Base-by-base conservation (phyloP, 2,113 vertebrate species). In the Coryphaenoides rupestris region DNA sequence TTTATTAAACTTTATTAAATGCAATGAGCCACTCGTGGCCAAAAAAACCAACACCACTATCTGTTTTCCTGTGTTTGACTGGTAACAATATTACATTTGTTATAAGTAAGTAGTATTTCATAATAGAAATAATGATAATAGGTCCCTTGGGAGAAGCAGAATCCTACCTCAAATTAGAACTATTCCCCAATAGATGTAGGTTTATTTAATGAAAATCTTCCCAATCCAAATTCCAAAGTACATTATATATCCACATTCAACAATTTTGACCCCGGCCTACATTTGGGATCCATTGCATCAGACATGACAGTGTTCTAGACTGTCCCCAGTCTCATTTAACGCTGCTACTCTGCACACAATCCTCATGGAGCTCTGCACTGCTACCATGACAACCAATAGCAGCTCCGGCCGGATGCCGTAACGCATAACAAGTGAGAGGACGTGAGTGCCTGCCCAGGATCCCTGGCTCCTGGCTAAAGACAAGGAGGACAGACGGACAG, bases 1-100 rank as follows among this genome's bases (percentile, higher is more conserved):
- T 85, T 88, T 86, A 88, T 81, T 85, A 88, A 88, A 88, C 68
- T 74, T n/a, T n/a, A n/a, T n/a, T n/a, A n/a, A 74, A 80, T 78
- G 82, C 77, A 80, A 80, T 80, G 82, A 78, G 82, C 84, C 85
- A 80, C 1, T 60, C 23, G 65, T 65, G 77, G 79, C 75, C 68
- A 47, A 76, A 47, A 76, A 24, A 21, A 13, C 9, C 21, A 24
- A 46, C 58, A 47, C n/a, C n/a, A 46, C 28, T 21, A 49, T 53
- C 2, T 70, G 22, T 60, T 70, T 70, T 84, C 21, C 28, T 65
- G 26, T 70, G 74, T 61, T 81, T 22, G 1, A 15, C 15, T 26
- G n/a, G n/a, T n/a, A n/a, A n/a, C n/a, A n/a, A n/a, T n/a, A 40
- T 40, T 12, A 40, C 33, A 40, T 40, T 40, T 12, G 33, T 12